A percentile compares a stretch with the other conserved stretches of the same genome.
phyloP scores from a whole-genome alignment of 2,888 invertebrate genomes.

The Onchidella celtica region DNA sequence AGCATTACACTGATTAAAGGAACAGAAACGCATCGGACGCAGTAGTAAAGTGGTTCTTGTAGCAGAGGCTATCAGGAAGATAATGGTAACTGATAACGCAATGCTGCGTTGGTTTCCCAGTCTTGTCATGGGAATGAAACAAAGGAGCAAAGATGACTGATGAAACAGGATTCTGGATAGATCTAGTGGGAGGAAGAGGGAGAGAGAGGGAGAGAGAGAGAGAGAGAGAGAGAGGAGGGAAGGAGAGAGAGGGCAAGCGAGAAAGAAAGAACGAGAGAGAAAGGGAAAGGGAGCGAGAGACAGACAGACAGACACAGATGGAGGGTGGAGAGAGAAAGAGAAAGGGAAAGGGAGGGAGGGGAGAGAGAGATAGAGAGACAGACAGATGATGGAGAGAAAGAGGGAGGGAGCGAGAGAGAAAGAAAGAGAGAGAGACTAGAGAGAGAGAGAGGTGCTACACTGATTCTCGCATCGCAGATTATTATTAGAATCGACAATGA shows the following conservation, averaged over 20 bases:
- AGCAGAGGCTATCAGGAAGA: too few relatives aligned
- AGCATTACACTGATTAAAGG: too few relatives aligned
- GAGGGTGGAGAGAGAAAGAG: neutral
- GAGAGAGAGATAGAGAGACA: neutral
- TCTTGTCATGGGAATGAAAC: too few relatives aligned
- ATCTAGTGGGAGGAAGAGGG: too few relatives aligned
- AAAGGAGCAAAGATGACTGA: too few relatives aligned
- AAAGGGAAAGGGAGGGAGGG: neutral
- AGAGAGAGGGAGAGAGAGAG: too few relatives aligned
- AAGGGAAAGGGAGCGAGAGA: neutral
- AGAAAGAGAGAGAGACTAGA: neutral
- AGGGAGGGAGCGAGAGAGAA: neutral
- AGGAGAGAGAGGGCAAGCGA: neutral
- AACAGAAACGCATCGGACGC: too few relatives aligned
- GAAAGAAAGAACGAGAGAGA: slow-evolving; percentile 3
- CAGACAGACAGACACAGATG: neutral
- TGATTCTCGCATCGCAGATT: neutral
- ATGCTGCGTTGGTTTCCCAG: too few relatives aligned
- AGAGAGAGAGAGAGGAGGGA: neutral
- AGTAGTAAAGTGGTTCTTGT: too few relatives aligned
- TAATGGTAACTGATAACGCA: too few relatives aligned
- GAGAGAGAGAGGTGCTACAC: too few relatives aligned
- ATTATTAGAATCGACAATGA: neutral
- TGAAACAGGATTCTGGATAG: too few relatives aligned
- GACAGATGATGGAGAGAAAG: neutral